Evolutionary conservation across 2,797 vertebrate species (phyloP).

Genomic region (Sternotherus odoratus): DNA sequence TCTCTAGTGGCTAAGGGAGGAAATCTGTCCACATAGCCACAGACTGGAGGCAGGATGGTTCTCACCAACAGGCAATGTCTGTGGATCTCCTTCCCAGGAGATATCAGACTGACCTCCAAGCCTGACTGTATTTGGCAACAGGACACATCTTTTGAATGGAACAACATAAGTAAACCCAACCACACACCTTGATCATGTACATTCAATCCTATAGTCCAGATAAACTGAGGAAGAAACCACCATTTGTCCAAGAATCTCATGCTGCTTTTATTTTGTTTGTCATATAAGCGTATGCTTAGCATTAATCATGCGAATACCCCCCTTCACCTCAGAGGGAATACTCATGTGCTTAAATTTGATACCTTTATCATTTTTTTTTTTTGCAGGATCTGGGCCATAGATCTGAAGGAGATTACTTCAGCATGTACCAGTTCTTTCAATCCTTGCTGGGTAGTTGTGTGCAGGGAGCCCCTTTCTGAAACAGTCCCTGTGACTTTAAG

Average conservation of each 20-base stretch:
- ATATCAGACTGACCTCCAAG: not conserved
- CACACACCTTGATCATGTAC: accelerated
- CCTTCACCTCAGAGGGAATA: not conserved
- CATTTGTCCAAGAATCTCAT: not conserved
- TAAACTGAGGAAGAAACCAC: accelerated
- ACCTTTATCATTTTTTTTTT: not conserved
- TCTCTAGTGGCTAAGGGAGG: not conserved
- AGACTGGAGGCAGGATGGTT: not conserved
- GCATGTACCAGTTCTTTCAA: not conserved
- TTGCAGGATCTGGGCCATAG: not conserved
- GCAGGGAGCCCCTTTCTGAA: not conserved
- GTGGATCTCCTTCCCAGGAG: not conserved
- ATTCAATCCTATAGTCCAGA: not conserved
- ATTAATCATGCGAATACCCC: not conserved
- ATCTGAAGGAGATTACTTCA: not conserved
- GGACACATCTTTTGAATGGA: not conserved
- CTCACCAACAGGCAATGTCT: not conserved
- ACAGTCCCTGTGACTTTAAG: not conserved
- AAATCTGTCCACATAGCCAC: not conserved
- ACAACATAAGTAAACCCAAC: not conserved
- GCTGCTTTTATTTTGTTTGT: not conserved
- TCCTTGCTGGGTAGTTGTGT: not conserved
- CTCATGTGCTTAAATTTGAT: not conserved
- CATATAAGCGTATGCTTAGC: not conserved
- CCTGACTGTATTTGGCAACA: not conserved